Conservation (phyloP, 2,113 vertebrate genomes). For the Nymphicus hollandicus region DNA sequence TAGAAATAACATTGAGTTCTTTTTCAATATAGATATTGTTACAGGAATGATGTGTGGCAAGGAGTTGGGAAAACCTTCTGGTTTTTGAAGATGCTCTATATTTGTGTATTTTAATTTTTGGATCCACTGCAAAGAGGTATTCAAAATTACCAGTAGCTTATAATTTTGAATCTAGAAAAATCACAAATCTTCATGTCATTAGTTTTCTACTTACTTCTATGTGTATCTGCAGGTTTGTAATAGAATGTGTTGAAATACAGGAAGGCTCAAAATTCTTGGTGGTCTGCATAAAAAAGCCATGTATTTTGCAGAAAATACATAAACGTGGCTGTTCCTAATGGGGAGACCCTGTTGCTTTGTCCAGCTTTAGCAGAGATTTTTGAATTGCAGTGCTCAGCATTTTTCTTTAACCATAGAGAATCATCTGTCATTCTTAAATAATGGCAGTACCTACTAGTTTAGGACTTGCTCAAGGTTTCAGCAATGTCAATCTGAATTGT, state of each 20-base stretch:
- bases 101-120: background rate
- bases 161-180: background rate
- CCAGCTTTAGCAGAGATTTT: background rate
- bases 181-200: background rate
- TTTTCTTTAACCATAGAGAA: background rate
- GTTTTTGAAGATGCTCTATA: background rate
- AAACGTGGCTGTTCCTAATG: background rate
- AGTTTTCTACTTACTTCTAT: background rate
- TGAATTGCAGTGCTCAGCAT: constrained; percentile 11
- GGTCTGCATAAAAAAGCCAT: background rate
- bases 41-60: background rate
- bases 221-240: background rate
- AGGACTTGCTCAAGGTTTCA: constrained; percentile 33
- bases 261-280: background rate
- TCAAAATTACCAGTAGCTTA: background rate
- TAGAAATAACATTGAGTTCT: background rate
- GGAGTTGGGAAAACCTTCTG: background rate
- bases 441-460: background rate
- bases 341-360: background rate
- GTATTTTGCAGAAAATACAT: background rate
- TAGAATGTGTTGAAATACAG: background rate
- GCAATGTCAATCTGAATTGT: background rate
- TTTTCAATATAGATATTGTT: background rate
- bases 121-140: background rate
- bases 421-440: constrained; percentile 37